phyloP scores from a whole-genome alignment of 2,888 invertebrate genomes.

The Colostygia pectinataria region DNA sequence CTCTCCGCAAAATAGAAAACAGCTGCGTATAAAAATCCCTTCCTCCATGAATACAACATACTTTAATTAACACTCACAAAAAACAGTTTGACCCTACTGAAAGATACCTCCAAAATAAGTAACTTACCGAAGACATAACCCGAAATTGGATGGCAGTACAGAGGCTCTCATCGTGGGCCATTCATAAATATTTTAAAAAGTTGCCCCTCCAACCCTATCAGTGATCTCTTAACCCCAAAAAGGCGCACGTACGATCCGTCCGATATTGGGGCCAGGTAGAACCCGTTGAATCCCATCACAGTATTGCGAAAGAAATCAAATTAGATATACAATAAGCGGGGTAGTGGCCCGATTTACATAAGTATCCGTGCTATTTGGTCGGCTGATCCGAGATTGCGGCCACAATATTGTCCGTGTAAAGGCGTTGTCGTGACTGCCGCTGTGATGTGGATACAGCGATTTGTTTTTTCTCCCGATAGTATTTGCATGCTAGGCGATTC shows the following conservation, averaged over 20 bases:
- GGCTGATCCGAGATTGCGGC: conserved; percentile 78
- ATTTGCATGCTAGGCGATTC: conserved; percentile 36
- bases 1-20: conserved; percentile 28
- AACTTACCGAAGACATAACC: conserved; percentile 79
- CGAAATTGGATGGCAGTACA: conserved; percentile 79
- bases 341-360: conserved; percentile 78
- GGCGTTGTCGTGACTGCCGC: conserved; percentile 45
- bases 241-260: conserved; percentile 52
- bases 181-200: conserved; percentile 82
- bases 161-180: conserved; percentile 61
- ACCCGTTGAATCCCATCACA: conserved; percentile 75
- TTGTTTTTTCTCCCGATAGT: conserved; percentile 44
- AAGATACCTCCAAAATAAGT: conserved; percentile 68
- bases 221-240: conserved; percentile 74
- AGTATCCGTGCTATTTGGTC: conserved; percentile 78
- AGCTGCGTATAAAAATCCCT: conserved; percentile 43
- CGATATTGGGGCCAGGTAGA: conserved; percentile 74
- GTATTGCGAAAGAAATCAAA: conserved; percentile 81
- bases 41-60: conserved; percentile 53
- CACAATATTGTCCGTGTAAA: conserved; percentile 73
- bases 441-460: conserved; percentile 52
- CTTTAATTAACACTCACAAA: conserved; percentile 77
- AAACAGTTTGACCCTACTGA: conserved; percentile 63
- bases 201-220: conserved; percentile 67
- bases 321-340: conserved; percentile 82